These are phyloP conservation scores for Baronia brevicornis DNA, from an alignment of 2,888 invertebrate species.

Conservation along the genomic window DNA sequence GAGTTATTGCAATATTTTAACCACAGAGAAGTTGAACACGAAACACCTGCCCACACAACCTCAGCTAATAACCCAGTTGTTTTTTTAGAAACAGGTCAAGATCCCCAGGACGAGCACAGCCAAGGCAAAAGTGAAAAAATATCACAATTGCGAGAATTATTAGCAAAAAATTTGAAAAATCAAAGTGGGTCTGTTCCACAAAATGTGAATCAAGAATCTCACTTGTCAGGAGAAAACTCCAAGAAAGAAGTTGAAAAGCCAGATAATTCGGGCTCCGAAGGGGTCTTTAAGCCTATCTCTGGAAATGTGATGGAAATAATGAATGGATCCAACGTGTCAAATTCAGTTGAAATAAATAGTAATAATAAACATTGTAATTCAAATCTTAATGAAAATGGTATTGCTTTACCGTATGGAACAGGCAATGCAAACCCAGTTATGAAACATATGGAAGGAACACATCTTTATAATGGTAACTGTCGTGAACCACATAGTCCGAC, in stretches of 20 bases:
- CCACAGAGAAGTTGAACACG: slow-evolving; percentile 56
- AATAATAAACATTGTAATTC: slow-evolving; percentile 37
- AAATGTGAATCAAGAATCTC: slow-evolving; percentile 35
- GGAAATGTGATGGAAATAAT: slow-evolving; percentile 28
- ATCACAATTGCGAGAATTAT: slow-evolving; percentile 82
- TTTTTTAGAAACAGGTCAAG: slow-evolving; percentile 62
- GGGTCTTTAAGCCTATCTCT: slow-evolving; percentile 50
- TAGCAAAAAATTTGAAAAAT: slow-evolving; percentile 79
- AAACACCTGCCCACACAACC: slow-evolving; percentile 28
- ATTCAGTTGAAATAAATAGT: slow-evolving; percentile 29
- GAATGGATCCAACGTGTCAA: slow-evolving; percentile 34
- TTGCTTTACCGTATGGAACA: slow-evolving; percentile 32
- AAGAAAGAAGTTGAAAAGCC: slow-evolving; percentile 37
- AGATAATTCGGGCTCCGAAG: slow-evolving; percentile 33
- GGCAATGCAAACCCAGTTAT: slow-evolving; percentile 34
- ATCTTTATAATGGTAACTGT: slow-evolving; percentile 53
- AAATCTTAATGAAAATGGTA: slow-evolving; percentile 43
- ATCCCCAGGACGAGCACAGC: slow-evolving; percentile 66
- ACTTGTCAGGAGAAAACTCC: slow-evolving; percentile 30
- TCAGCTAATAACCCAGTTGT: slow-evolving; percentile 27
- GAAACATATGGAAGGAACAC: slow-evolving; percentile 32
- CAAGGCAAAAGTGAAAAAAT: slow-evolving; percentile 79
- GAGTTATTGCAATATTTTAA: slow-evolving; percentile 90
- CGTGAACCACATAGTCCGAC: slow-evolving; percentile 84
- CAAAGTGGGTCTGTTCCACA: slow-evolving; percentile 54